phyloP scores from a whole-genome alignment of 2,113 vertebrate genomes.

The Zootoca vivipara region DNA sequence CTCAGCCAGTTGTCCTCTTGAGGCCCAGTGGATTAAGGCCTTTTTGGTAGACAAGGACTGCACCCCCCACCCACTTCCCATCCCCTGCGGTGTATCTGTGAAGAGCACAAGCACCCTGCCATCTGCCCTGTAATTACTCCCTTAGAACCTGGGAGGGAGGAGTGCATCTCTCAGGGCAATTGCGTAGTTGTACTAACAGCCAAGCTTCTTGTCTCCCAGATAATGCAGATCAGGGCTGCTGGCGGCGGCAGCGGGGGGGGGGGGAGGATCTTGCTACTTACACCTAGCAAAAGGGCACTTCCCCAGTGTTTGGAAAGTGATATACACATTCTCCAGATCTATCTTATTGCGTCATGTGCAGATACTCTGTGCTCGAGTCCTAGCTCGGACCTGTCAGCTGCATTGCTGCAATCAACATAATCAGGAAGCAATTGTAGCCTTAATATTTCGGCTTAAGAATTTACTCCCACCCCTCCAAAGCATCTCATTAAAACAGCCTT shows the following conservation, averaged over 20 bases:
- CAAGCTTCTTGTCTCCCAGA: neutral
- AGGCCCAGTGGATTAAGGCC: neutral
- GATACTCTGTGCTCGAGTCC: neutral
- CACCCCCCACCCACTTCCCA: neutral
- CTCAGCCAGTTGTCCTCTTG: neutral
- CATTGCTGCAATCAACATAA: fast-evolving
- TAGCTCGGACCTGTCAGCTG: neutral
- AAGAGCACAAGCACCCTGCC: neutral
- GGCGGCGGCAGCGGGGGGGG: too few relatives aligned
- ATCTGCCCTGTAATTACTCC: neutral
- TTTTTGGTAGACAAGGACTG: neutral
- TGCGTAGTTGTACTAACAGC: neutral
- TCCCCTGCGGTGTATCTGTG: neutral
- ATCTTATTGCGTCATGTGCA: neutral
- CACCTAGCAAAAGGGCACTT: too few relatives aligned
- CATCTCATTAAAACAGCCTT: neutral
- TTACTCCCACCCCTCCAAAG: neutral
- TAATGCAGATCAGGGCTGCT: neutral
- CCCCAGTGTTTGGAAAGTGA: neutral
- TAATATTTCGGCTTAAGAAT: neutral
- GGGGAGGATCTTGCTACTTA: neutral
- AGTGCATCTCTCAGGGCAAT: neutral
- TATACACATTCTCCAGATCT: too few relatives aligned
- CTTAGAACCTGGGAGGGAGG: neutral
- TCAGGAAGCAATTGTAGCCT: neutral